Conservation (phyloP, 2,113 vertebrate genomes). For the Kryptolebias marmoratus region DNA sequence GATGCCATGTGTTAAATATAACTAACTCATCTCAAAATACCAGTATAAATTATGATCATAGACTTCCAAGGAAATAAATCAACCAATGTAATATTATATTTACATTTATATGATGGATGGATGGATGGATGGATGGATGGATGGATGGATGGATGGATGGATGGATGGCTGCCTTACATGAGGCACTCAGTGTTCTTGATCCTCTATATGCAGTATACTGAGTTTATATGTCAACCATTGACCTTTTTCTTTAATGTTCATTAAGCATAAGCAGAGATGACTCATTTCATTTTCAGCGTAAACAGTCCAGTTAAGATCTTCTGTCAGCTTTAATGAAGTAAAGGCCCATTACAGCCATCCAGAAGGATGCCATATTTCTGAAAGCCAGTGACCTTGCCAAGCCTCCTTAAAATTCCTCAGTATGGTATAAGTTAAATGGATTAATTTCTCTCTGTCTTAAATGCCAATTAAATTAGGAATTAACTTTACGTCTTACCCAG, state of each 20-base stretch:
- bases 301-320: constrained; percentile 27
- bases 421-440: constrained; percentile 54
- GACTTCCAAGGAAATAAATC: no score
- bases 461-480: constrained; percentile 74
- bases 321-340: constrained; percentile 44
- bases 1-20: no score
- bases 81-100: no score
- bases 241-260: constrained; percentile 6
- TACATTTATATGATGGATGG: no score
- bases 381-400: constrained; percentile 51
- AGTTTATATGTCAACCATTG: constrained; percentile 5
- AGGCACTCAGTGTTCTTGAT: not conserved
- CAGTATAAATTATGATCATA: no score
- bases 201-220: not conserved
- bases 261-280: not conserved
- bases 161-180: not conserved
- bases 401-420: constrained; percentile 43
- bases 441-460: constrained; percentile 58
- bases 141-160: no score
- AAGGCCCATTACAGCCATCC: constrained; percentile 36
- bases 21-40: no score
- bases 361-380: constrained; percentile 21
- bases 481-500: constrained; percentile 52
- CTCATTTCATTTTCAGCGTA: constrained; percentile 7
- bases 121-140: no score